These are phyloP conservation scores for Synanceia verrucosa DNA, from an alignment of 2,797 vertebrate species.

Conservation along the genomic window DNA sequence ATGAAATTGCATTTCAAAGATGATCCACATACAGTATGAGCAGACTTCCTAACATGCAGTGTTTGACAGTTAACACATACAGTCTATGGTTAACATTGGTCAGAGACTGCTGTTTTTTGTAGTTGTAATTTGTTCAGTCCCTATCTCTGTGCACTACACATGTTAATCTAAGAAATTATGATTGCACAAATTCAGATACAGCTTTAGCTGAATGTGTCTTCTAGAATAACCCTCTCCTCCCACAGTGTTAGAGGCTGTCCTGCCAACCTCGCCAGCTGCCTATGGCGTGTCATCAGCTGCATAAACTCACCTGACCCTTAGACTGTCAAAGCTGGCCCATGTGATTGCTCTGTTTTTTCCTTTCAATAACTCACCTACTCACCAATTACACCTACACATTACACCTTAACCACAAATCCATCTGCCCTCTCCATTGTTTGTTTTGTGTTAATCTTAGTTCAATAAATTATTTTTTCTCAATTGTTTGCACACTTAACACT, in stretches of 20 bases:
- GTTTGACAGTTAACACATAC: not conserved
- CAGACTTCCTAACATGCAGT: not conserved
- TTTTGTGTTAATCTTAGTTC: not conserved
- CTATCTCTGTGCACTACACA: not conserved
- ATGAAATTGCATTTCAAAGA: not conserved
- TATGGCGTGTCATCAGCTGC: not conserved
- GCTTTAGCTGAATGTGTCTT: not conserved
- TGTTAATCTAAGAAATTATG: not conserved
- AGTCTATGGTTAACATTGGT: too few relatives aligned
- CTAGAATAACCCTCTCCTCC: not conserved
- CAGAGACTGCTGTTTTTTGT: not conserved
- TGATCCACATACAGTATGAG: not conserved
- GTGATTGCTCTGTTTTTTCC: not conserved
- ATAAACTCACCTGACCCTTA: not conserved
- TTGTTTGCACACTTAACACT: not conserved
- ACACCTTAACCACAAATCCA: not conserved
- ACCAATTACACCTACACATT: not conserved
- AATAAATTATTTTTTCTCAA: not conserved
- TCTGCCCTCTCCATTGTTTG: not conserved
- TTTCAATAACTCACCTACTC: not conserved
- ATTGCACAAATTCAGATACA: not conserved
- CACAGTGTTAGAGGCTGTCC: not conserved
- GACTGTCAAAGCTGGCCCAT: not conserved
- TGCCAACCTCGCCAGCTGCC: not conserved
- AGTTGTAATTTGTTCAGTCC: not conserved